Conservation (phyloP, 2,797 vertebrate genomes). For the Toxotes lorentzi region DNA sequence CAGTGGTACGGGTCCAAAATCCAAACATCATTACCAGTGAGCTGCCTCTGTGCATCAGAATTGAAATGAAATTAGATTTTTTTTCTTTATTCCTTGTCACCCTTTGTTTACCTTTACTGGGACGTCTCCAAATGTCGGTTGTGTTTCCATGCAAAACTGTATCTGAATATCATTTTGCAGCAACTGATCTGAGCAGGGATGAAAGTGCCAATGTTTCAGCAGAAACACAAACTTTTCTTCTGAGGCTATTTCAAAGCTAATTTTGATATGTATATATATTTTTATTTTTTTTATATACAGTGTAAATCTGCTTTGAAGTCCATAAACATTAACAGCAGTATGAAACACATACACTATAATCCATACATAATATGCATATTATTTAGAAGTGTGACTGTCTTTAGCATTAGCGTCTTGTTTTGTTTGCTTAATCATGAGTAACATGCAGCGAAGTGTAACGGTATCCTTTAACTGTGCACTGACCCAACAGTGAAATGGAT, state of each 20-base stretch:
- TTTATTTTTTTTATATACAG: not conserved
- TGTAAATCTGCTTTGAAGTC: not conserved
- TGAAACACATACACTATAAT: not conserved
- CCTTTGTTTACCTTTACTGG: not conserved
- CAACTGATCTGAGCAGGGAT: not conserved
- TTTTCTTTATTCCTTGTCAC: not conserved
- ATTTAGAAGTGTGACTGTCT: slow-evolving; percentile 25
- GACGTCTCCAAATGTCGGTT: not conserved
- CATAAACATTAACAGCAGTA: not conserved
- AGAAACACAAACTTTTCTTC: not conserved
- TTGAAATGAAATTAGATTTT: not conserved
- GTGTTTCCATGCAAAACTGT: slow-evolving; percentile 1
- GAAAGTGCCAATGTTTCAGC: not conserved
- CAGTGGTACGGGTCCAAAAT: not conserved
- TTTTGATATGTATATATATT: not conserved
- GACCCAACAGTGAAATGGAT: slow-evolving; percentile 43
- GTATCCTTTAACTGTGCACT: slow-evolving; percentile 49
- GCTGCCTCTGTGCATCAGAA: not conserved
- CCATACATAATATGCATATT: not conserved
- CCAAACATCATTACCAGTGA: not conserved
- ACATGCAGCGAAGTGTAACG: slow-evolving; percentile 44
- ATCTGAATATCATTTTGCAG: not conserved
- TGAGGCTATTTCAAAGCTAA: not conserved
- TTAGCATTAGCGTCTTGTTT: slow-evolving; percentile 26
- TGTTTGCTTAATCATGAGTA: slow-evolving; percentile 44